Conservation (phyloP, 2,113 vertebrate species). For the Aramus guarauna region DNA sequence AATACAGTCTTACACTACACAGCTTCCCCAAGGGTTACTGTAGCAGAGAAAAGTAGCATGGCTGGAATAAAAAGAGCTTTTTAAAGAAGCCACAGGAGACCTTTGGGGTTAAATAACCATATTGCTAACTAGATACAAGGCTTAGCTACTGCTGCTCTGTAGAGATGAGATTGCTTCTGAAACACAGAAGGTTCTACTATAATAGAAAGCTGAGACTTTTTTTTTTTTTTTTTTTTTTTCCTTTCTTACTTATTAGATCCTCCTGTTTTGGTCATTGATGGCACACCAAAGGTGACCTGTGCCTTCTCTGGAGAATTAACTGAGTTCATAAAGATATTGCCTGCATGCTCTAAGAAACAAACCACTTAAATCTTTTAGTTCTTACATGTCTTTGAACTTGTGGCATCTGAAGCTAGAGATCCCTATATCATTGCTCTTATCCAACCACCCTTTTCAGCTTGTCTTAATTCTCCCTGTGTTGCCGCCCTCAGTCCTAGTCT, state of each 20-base stretch:
- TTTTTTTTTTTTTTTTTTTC: not conserved
- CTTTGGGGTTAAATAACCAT: not conserved
- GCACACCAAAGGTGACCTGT: not conserved
- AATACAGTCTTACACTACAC: not conserved
- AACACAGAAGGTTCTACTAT: not conserved
- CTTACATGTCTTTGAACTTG: not conserved
- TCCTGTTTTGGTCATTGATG: not conserved
- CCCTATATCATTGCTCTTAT: not conserved
- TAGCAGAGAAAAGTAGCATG: not conserved
- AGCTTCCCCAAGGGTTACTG: not conserved
- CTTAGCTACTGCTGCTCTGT: not conserved
- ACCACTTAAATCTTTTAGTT: not conserved
- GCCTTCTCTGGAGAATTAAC: not conserved
- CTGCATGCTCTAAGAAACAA: not conserved
- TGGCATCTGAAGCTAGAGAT: not conserved
- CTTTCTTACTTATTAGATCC: not conserved
- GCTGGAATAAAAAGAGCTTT: not conserved
- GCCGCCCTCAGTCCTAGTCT: not conserved
- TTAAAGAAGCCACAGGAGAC: not conserved
- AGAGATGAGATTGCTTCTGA: not conserved
- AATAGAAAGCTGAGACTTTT: not conserved
- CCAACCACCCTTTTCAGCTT: not conserved
- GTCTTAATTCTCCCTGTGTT: not conserved
- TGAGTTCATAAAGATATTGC: not conserved
- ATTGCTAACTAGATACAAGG: not conserved